Percentiles rank a stretch among this genome's conserved stretches.
phyloP scores from a whole-genome alignment of 2,888 invertebrate species.

The Ormyrus thymus region DNA sequence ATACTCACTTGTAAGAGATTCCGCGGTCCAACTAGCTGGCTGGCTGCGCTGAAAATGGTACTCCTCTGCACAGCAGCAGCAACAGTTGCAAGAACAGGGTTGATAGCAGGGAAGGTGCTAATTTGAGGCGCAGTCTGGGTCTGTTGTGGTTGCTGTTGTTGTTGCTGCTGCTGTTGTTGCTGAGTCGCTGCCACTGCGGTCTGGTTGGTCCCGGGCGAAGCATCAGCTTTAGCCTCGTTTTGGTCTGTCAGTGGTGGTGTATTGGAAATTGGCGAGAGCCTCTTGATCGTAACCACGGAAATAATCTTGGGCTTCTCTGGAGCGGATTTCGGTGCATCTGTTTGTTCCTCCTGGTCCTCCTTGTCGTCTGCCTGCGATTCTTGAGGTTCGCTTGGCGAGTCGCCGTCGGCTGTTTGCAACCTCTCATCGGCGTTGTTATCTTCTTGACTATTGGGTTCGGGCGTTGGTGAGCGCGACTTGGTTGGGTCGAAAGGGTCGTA shows the following conservation, averaged over 20 bases:
- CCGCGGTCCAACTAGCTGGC: slow-evolving; percentile 65
- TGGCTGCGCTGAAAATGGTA: slow-evolving; percentile 65
- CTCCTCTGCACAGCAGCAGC: slow-evolving; percentile 73
- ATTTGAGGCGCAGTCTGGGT: slow-evolving; percentile 60
- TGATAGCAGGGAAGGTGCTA: slow-evolving; percentile 69
- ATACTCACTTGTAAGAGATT: slow-evolving; percentile 67
- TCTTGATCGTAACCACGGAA: slow-evolving; percentile 72
- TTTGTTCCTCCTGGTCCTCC: slow-evolving; percentile 3
- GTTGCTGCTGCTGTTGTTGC: slow-evolving; percentile 50
- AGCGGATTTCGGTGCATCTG: slow-evolving; percentile 57
- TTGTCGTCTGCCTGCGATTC: slow-evolving; percentile 31
- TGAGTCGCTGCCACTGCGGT: slow-evolving; percentile 48
- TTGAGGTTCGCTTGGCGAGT: slow-evolving; percentile 65
- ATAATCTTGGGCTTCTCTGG: slow-evolving; percentile 72
- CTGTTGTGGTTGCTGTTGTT: not conserved
- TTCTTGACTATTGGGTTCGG: slow-evolving; percentile 69
- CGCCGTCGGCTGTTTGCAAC: slow-evolving; percentile 61
- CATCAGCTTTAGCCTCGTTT: slow-evolving; percentile 24
- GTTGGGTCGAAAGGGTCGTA: slow-evolving; percentile 96
- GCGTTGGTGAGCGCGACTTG: slow-evolving; percentile 84
- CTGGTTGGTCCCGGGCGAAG: slow-evolving; percentile 55
- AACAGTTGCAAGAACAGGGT: slow-evolving; percentile 72
- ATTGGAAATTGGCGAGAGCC: slow-evolving; percentile 61
- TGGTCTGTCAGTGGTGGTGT: slow-evolving; percentile 49
- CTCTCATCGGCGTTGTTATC: slow-evolving; percentile 59